Evolutionary conservation across 2,113 vertebrate genomes (phyloP), one percentile per base, ranked within the genome.

Genomic region (Sterna hirundo): DNA sequence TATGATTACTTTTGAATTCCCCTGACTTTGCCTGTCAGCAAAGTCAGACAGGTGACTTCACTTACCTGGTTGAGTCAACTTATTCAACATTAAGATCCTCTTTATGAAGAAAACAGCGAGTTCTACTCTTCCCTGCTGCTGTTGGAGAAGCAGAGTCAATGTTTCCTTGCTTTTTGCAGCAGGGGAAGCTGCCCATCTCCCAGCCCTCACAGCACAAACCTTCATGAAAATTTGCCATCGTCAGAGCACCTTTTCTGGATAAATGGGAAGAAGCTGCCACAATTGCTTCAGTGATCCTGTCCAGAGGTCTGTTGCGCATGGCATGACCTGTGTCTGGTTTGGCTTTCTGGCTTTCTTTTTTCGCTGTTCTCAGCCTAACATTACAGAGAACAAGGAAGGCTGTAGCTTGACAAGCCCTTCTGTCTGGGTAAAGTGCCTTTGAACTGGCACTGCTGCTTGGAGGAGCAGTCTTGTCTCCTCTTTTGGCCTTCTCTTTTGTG

Each of bases 201-300:
- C 30, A 79, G 21, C 52, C 29, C 19, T 72, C 0, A 0, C n/a
- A 89, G 9, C 0, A 0, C 32, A 92, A 51, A 47, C 36, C 19
- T 42, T 71, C 5, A 5, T 47, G 78, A 81, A 90, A 38, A 55
- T n/a, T 78, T 30, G 25, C n/a, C 8, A 20, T 51, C 54, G 44
- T 57, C 51, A 64, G 51, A 78, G 40, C 3, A 11, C 26, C n/a
- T 78, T 57, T 82, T 74, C 49, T 2, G 4, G 36, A 7, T 57
- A 65, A 90, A 40, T 29, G 11, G 19, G 30, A 88, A 83, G 66
- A 91, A 94, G n/a, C 42, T 86, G 21, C 71, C 34, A 9, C 29
- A 58, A 38, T 20, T 3, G 2, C 23, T 74, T 70, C n/a, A 30
- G 54, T 74, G 44, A 14, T 83, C 13, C 62, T 66, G 27, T 80